Percentiles rank a stretch among this genome's conserved stretches.
phyloP scores from a whole-genome alignment of 2,113 vertebrate genomes.

The Campylomormyrus tamandua region DNA sequence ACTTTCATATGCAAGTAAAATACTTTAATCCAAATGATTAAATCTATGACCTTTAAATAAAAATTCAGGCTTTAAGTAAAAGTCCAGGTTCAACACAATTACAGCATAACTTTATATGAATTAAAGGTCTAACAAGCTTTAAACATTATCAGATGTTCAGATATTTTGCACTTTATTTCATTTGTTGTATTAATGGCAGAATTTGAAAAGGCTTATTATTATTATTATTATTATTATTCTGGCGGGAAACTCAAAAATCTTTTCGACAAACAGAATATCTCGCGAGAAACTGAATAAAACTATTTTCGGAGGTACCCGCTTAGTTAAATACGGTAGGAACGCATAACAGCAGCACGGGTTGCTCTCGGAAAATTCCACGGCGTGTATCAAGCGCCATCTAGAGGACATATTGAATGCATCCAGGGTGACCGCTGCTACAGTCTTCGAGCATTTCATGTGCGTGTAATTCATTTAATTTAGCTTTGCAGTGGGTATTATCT shows the following conservation, averaged over 20 bases:
- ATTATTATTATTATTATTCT: not conserved
- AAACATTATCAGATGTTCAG: not conserved
- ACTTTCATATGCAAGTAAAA: no score
- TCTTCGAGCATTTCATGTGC: not conserved
- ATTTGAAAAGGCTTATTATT: not conserved
- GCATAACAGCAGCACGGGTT: not conserved
- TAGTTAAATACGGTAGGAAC: not conserved
- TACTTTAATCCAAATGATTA: no score
- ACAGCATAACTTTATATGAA: not conserved
- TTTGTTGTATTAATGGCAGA: not conserved
- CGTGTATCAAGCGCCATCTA: conserved; percentile 13
- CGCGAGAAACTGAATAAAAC: not conserved
- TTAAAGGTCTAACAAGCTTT: not conserved
- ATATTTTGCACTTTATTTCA: not conserved
- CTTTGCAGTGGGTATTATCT: not conserved
- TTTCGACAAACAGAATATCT: not conserved
- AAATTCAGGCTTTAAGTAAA: not conserved
- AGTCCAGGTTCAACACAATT: not conserved
- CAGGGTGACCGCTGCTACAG: not conserved
- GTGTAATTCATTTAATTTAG: not conserved
- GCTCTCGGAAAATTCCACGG: not conserved
- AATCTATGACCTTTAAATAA: no score
- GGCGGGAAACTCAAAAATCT: not conserved
- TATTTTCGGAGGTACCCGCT: not conserved
- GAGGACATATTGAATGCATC: not conserved